These are phyloP conservation scores for Prunella strophiata DNA, from an alignment of 2,797 vertebrate genomes.

Conservation along the genomic window DNA sequence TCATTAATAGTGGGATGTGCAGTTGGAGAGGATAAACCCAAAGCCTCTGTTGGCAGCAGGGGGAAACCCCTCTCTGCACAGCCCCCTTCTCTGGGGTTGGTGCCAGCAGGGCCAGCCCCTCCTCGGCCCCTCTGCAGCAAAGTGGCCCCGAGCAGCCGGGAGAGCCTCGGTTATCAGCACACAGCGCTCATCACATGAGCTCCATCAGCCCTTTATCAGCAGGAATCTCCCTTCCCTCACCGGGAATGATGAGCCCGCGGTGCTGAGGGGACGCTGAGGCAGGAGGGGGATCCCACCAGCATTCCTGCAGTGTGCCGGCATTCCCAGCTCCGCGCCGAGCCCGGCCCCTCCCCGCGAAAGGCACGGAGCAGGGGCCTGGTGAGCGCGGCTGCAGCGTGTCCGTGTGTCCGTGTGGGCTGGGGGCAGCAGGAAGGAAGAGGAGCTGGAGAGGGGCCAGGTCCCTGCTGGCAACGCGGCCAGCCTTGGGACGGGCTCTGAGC, in stretches of 20 bases:
- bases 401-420: fast-evolving
- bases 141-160: background rate
- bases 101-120: background rate
- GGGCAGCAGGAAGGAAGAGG: background rate
- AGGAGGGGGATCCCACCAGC: background rate
- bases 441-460: background rate
- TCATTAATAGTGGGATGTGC: background rate
- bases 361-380: background rate
- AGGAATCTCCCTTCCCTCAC: fast-evolving
- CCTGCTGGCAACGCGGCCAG: fast-evolving
- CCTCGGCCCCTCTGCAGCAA: background rate
- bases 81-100: background rate
- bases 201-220: background rate
- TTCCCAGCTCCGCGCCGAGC: background rate
- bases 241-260: background rate
- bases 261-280: background rate
- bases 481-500: background rate
- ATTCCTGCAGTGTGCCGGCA: background rate
- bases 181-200: fast-evolving
- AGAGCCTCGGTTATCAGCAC: background rate
- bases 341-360: background rate
- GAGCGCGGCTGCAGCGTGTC: background rate
- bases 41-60: background rate
- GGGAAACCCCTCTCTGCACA: background rate
- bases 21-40: background rate